A percentile compares a stretch with the other conserved stretches of the same genome.
phyloP scores from a whole-genome alignment of 2,113 vertebrate species.

The Aspiorhynchus laticeps region DNA sequence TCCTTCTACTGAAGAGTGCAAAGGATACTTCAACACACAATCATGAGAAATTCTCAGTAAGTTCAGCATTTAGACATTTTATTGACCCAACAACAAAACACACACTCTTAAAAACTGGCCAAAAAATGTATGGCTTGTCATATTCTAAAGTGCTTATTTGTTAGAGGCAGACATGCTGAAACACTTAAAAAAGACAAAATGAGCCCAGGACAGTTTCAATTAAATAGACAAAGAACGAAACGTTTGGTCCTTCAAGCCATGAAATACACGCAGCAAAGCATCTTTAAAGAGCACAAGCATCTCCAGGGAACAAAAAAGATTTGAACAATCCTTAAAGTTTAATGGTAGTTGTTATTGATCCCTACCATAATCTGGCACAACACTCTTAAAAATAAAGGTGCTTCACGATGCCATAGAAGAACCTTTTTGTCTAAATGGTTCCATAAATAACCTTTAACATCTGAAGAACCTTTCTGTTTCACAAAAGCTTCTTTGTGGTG shows the following conservation, averaged over 20 bases:
- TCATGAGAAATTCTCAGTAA: background rate
- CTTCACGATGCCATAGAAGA: no score
- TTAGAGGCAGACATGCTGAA: slow-evolving; percentile 39
- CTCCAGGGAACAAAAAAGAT: background rate
- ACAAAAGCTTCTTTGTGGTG: no score
- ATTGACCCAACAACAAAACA: slow-evolving; percentile 13
- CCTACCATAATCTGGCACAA: background rate
- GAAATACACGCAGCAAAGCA: slow-evolving; percentile 1
- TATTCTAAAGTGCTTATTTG: slow-evolving; percentile 36
- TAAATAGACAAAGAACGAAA: slow-evolving; percentile 1
- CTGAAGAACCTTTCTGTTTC: no score
- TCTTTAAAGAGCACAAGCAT: slow-evolving; percentile 7
- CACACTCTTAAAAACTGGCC: slow-evolving; percentile 3
- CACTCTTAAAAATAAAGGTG: no score
- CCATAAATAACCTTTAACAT: no score
- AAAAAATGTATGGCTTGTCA: slow-evolving; percentile 24
- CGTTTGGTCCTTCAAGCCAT: slow-evolving; percentile 12
- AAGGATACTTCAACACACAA: background rate
- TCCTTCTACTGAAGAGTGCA: background rate
- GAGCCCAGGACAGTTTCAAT: background rate
- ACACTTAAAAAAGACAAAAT: slow-evolving; percentile 15
- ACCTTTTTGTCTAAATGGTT: no score
- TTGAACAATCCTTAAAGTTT: background rate
- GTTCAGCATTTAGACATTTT: background rate
- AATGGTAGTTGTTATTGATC: background rate